Percentiles rank a stretch among this genome's conserved stretches.
Conservation (phyloP, 64 coral and sea anemone species). For the Stichodactyla helianthus region DNA sequence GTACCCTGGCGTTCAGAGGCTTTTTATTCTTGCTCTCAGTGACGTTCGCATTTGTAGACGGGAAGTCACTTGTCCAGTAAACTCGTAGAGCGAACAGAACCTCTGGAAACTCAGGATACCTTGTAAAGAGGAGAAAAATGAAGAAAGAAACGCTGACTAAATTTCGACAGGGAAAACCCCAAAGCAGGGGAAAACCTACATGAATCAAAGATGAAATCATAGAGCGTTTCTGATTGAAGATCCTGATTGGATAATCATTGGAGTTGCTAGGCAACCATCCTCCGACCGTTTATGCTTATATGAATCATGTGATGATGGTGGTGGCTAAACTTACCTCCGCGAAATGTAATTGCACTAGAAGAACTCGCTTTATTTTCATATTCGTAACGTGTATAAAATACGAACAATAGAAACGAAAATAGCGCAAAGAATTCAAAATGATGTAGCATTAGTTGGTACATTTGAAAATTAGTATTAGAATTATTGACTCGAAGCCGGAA, state of each 20-base stretch:
- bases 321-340: too few species aligned
- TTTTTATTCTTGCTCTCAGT: too few species aligned
- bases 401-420: background rate
- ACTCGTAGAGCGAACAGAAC: too few species aligned
- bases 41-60: too few species aligned
- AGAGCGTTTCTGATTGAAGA: background rate
- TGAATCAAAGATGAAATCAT: background rate
- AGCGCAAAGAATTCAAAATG: too few species aligned
- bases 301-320: background rate
- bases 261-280: background rate
- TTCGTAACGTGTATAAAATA: background rate
- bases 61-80: too few species aligned
- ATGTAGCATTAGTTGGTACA: too few species aligned
- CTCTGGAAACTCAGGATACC: too few species aligned
- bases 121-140: too few species aligned
- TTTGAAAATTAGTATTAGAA: too few species aligned
- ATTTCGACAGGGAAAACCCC: background rate
- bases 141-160: background rate
- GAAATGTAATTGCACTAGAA: background rate
- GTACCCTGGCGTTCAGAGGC: too few species aligned
- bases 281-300: background rate
- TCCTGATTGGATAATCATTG: background rate
- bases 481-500: too few species aligned
- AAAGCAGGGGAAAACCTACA: background rate
- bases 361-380: background rate